These are phyloP conservation scores for Temnopleurus reevesii DNA, from an alignment of 53 echinoderm and acorn worm species.

Conservation along the genomic window DNA sequence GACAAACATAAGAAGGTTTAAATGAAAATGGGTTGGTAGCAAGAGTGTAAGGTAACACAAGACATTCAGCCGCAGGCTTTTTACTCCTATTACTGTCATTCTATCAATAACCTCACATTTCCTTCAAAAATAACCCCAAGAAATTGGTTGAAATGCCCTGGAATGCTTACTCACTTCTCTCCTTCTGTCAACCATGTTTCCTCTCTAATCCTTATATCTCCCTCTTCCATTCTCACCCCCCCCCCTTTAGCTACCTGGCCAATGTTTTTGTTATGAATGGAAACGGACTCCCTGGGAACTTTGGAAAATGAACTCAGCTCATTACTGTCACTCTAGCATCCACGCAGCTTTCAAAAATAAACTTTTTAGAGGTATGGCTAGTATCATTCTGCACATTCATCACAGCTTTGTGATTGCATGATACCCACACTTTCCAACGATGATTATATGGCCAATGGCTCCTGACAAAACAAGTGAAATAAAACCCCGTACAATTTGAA, in stretches of 20 bases:
- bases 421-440: not conserved
- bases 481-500: no score
- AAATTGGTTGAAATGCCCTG: constrained; percentile 10
- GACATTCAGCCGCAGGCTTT: constrained; percentile 21
- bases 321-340: constrained; percentile 40
- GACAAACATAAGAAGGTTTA: not conserved
- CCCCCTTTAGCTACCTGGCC: not conserved
- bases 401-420: not conserved
- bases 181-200: not conserved
- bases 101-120: constrained; percentile 60
- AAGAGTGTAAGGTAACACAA: not conserved
- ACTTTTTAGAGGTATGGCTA: not conserved
- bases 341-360: constrained; percentile 5
- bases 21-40: constrained; percentile 1
- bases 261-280: constrained; percentile 50
- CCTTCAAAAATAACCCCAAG: constrained; percentile 47
- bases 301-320: not conserved
- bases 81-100: constrained; percentile 58
- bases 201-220: not conserved
- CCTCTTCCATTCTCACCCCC: not conserved
- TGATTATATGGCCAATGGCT: not conserved
- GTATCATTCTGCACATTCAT: no score
- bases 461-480: no score
- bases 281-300: constrained; percentile 24
- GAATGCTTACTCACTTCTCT: constrained; percentile 44